phyloP scores from a whole-genome alignment of 2,888 invertebrate species.

The Ophraella communa region DNA sequence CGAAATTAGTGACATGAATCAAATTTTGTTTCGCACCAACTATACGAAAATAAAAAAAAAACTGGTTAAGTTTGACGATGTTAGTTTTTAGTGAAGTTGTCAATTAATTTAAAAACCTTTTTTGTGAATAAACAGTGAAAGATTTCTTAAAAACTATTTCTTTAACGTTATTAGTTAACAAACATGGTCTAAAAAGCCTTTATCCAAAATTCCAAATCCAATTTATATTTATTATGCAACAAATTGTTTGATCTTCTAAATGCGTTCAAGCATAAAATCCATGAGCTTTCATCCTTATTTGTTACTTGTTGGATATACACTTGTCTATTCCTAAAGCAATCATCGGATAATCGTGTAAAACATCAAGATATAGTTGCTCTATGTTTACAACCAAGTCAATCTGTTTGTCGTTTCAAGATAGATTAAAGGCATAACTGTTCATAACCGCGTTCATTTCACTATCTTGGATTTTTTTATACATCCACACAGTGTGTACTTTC shows the following conservation, averaged over 20 bases:
- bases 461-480: not conserved
- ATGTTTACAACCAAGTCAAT: not conserved
- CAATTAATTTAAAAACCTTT: too few relatives aligned
- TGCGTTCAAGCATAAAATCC: not conserved
- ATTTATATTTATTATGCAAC: too few relatives aligned
- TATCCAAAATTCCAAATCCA: too few relatives aligned
- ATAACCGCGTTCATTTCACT: not conserved
- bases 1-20: too few relatives aligned
- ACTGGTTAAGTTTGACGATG: too few relatives aligned
- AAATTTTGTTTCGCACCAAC: too few relatives aligned
- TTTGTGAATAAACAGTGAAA: too few relatives aligned
- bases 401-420: not conserved
- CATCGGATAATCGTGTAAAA: not conserved
- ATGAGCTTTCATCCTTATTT: not conserved
- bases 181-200: too few relatives aligned
- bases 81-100: too few relatives aligned
- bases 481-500: not conserved
- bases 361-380: not conserved
- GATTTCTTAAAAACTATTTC: too few relatives aligned
- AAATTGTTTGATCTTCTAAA: not conserved
- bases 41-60: too few relatives aligned
- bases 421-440: not conserved
- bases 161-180: too few relatives aligned
- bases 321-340: not conserved
- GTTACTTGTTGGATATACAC: not conserved